Evolutionary conservation across 2,113 vertebrate species (phyloP), one percentile per base, ranked within the genome.

Genomic region (Sinosuthora webbiana): DNA sequence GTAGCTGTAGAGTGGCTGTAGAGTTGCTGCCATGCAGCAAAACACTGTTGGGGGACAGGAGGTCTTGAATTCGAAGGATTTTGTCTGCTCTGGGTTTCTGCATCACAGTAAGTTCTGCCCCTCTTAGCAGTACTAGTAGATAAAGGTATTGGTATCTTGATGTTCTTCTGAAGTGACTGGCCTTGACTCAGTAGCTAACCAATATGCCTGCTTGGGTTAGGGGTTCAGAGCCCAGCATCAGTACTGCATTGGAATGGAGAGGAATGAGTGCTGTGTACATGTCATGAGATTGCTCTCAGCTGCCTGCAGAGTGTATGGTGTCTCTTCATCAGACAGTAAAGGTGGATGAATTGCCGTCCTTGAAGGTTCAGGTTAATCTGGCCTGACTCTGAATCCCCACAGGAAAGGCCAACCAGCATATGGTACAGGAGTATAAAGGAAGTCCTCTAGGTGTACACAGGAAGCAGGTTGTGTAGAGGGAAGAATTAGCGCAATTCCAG

Each of bases 171-270:
- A 85, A 79, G 49, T 57, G 53, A 52, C 59, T 69, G 33, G 2
- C 59, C 24, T 80, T 74, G 70, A 69, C 59, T 56, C 24, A 45
- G 31, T 11, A 50, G 42, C 2, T 68, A 12, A 33, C 37, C 73
- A 23, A 37, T 18, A 10, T 16, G 3, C 39, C 39, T 91, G 24
- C 35, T 80, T 78, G n/a, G 37, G 15, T 88, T 65, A 47, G 24
- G 7, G 8, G 20, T 68, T 73, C 2, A 4, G 20, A 57, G 4
- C 74, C 17, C 0, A 2, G 7, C 0, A 0, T 21, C 56, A 52
- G 37, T 53, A 4, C 28, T 53, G 52, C 2, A 0, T 6, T 71
- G 49, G n/a, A 37, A 3, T 50, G 35, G 68, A 80, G 67, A 76
- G 25, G 23, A 79, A 7, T 33, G n/a, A 60, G 31, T 35, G 42